Base-by-base conservation (phyloP, 2,113 vertebrate species). In the Rafetus swinhoei region DNA sequence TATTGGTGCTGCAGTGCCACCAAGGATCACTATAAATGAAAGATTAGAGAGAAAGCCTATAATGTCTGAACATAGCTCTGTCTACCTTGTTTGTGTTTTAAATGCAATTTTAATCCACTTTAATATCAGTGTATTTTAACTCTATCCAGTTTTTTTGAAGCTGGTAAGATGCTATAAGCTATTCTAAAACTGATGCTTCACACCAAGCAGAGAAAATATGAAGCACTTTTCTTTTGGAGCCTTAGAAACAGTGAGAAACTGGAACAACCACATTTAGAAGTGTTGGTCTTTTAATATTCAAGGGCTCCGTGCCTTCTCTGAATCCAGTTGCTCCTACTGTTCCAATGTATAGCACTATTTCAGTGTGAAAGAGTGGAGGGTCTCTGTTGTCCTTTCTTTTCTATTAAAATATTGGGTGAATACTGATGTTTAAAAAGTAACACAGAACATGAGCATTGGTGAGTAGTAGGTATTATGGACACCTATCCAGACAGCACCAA, bases 71-170 rank as follows among this genome's bases (percentile, higher is more conserved):
- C 27, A n/a, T 56, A 72, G 60, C n/a, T 85, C 6, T 16, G 10
- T 77, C 86, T 2, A 0, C 12, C 3, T 1, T n/a, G 14, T 25
- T n/a, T 32, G 29, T 65, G 14, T 88, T 93, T 11, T 80, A 60
- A 25, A 5, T 83, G 88, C 39, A 12, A 2, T 81, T 79, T 89
- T 16, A 62, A 29, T 87, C 69, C 82, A 2, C 50, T 2, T 14
- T 1, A 22, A 65, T 94, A 77, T 65, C 65, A 55, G 50, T 27
- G 16, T 55, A 32, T 72, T 93, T 88, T 79, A 79, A 79, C 55
- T 57, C n/a, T 39, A 56, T 74, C 22, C 72, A 15, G 15, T 35
- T 82, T 82, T 82, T 55, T 55, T 80, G 60, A 92, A 85, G 59
- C 21, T 85, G n/a, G 8, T 86, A 79, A 85, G 27, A 18, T 85